Evolutionary conservation across 2,797 vertebrate species (phyloP), one percentile per base, ranked within the genome.

Genomic region (Ceryle rudis): DNA sequence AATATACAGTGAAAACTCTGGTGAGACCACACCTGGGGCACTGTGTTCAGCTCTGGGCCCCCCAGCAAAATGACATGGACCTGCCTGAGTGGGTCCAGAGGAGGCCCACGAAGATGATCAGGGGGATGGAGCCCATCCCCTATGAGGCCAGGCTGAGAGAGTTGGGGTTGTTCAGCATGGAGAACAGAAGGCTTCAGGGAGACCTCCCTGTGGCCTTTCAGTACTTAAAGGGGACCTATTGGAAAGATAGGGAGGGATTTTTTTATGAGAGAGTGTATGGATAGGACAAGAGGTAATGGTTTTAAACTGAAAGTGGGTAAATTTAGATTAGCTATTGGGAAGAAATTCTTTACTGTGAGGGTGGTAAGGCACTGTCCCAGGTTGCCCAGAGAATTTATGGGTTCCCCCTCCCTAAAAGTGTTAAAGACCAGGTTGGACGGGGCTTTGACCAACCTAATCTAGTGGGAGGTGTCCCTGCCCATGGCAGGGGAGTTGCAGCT

Each of bases 241-340:
- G 2, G 22, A 26, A 26, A 47, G 16, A 5, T 37, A 33, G 33
- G 8, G 7, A 67, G 10, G 17, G 26, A 10, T 10, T 46, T 19
- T 19, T 17, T 6, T 19, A 4, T 5, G 1, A 20, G 51, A n/a
- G 7, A 14, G 4, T 10, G 37, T 17, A 19, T 21, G 4, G 9
- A 19, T 5, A 31, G 26, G n/a, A 46, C 0, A 1, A n/a, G 17
- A 25, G 26, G 17, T 21, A 6, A 17, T 0, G 4, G 28, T 5
- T 37, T 82, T 25, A 25, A 13, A 15, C 10, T 54, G 17, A 3
- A 17, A 37, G 28, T 25, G 10, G 21, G 5, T 1, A 21, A 37
- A 20, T 26, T 31, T 3, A 31, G 6, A 1, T 16, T 12, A 31
- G n/a, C 4, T n/a, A 0, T 14, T 0, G 12, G 29, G 29, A 9